Evolutionary conservation across 2,888 invertebrate genomes (phyloP).

Genomic region (Athetis lepigone): DNA sequence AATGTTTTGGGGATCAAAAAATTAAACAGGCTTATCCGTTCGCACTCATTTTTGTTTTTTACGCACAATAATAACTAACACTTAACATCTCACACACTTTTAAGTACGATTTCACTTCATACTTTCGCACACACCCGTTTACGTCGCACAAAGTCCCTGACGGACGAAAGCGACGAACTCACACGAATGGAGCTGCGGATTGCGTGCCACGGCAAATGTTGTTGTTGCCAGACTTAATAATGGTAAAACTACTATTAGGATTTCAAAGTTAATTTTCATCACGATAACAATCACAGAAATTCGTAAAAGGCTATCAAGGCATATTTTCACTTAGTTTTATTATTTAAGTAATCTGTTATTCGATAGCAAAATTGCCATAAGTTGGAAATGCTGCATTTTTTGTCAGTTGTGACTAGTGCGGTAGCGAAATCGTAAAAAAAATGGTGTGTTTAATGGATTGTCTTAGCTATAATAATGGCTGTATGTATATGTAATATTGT

Average conservation of each 20-base stretch:
- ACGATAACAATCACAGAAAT: background rate
- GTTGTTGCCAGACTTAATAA: conserved; percentile 70
- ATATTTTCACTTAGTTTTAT: background rate
- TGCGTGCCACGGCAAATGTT: conserved; percentile 57
- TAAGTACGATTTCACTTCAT: conserved; percentile 89
- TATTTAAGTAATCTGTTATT: background rate
- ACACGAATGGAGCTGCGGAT: conserved; percentile 79
- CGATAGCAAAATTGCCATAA: background rate
- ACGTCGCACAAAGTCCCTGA: conserved; percentile 85
- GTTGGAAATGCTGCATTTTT: no score
- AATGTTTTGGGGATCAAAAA: conserved; percentile 76
- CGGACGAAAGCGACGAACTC: conserved; percentile 80
- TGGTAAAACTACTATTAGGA: conserved; percentile 32
- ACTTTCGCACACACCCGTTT: conserved; percentile 90
- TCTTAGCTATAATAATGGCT: no score
- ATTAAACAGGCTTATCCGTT: conserved; percentile 83
- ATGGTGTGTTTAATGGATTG: no score
- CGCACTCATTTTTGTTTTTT: conserved; percentile 88
- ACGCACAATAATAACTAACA: conserved; percentile 88
- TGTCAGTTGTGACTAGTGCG: no score
- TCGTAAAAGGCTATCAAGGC: background rate
- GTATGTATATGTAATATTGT: no score
- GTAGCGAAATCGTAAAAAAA: no score
- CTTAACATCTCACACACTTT: conserved; percentile 90
- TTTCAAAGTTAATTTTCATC: background rate